phyloP scores from a whole-genome alignment of 2,113 vertebrate species.

The Trichechus manatus region DNA sequence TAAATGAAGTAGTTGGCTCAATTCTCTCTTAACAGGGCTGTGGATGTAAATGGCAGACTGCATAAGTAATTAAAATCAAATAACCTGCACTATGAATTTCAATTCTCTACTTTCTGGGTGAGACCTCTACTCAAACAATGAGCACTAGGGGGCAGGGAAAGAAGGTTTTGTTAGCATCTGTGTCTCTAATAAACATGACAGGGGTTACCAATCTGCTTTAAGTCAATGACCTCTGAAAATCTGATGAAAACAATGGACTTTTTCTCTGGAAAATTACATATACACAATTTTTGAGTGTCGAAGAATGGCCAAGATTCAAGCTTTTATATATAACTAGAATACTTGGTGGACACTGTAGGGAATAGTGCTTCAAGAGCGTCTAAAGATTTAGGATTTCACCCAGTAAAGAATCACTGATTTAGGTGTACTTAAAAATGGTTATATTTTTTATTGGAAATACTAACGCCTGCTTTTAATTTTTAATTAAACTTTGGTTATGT shows the following conservation, averaged over 20 bases:
- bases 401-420: neutral
- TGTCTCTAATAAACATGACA: neutral
- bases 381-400: neutral
- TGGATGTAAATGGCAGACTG: neutral
- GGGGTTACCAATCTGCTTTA: neutral
- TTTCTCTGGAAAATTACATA: neutral
- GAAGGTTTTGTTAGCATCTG: neutral
- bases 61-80: constrained; percentile 13
- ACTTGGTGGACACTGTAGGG: neutral
- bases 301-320: neutral
- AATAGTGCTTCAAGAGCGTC: neutral
- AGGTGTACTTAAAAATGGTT: neutral
- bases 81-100: neutral
- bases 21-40: neutral
- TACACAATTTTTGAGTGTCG: neutral
- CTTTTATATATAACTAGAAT: neutral
- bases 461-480: neutral
- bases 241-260: neutral
- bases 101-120: neutral
- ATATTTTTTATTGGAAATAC: constrained; percentile 51
- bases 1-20: neutral
- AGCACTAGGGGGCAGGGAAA: neutral
- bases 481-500: constrained; percentile 32
- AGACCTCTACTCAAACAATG: neutral
- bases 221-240: neutral